Evolutionary conservation across 2,888 invertebrate genomes (phyloP), one percentile per base, ranked within the genome.

Genomic region (Cheiracanthium punctorium): DNA sequence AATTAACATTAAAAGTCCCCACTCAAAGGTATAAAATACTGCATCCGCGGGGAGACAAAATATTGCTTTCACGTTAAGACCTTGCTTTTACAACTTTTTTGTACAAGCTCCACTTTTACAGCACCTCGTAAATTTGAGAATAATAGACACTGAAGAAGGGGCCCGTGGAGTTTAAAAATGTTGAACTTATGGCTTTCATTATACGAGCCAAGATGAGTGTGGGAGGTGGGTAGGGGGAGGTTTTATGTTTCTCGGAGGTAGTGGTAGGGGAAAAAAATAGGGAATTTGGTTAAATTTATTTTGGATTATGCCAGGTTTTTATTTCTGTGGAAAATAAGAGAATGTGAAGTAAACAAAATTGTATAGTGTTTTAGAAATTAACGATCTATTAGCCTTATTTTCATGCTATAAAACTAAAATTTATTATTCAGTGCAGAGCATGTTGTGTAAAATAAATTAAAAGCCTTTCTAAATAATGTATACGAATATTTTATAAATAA

Each of bases 161-260:
- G n/a, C n/a, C 43, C 10, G 20, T 76, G 28, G 37, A 76, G 71
- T 82, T 84, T 79, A 79, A 85, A 85, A 85, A 79, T 67, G 69
- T 65, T 67, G 82, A 77, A 72, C 82, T 82, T 82, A 77, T 74
- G 74, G 77, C 84, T 73, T 85, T 85, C 84, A 85, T 85, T 85
- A 85, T 85, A 79, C 69, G 48, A 12, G 41, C 32, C 37, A 70
- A 72, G 71, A 79, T 28, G 58, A 64, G 28, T 24, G 14, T 37
- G n/a, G 69, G 33, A 69, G 33, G 20, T 33, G 33, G 17, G 10
- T 33, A n/a, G n/a, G 12, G 20, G 69, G 33, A 10, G 33, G 32
- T 37, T 69, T 69, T 69, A 69, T 69, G 37, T 33, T 24, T 17
- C 12, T 58, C 24, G 1, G 58, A 2, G 58, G 24, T 20, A 20